phyloP scores from a whole-genome alignment of 2,113 vertebrate species.

The Gymnorhina tibicen region DNA sequence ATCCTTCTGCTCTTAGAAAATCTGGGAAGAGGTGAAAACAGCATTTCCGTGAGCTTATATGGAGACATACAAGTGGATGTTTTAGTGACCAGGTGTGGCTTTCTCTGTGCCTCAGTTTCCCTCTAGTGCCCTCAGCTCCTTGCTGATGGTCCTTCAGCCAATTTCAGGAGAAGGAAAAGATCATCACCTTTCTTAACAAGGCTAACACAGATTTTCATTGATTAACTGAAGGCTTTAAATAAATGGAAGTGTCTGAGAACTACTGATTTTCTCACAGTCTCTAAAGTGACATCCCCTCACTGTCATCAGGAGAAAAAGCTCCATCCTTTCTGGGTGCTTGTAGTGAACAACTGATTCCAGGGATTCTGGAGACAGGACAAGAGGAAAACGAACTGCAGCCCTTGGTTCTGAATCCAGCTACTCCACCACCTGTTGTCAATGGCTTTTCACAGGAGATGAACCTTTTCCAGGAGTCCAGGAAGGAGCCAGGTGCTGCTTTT shows the following conservation, averaged over 20 bases:
- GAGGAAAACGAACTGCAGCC: background rate
- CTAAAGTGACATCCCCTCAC: background rate
- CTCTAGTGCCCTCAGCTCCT: background rate
- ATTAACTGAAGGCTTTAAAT: background rate
- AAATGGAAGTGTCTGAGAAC: background rate
- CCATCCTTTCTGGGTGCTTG: background rate
- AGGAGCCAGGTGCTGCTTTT: background rate
- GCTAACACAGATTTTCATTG: background rate
- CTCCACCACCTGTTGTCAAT: background rate
- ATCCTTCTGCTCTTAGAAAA: background rate
- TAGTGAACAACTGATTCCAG: background rate
- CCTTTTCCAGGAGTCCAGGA: background rate
- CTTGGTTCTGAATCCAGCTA: background rate
- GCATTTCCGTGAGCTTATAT: background rate
- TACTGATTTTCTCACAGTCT: background rate
- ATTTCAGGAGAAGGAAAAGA: background rate
- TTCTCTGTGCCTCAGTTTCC: background rate
- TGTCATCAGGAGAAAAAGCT: background rate
- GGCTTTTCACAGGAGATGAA: background rate
- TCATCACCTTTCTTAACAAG: background rate
- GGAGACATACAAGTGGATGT: background rate
- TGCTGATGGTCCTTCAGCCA: background rate
- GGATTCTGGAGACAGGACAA: background rate
- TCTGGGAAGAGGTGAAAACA: background rate
- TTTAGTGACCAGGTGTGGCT: background rate